These are phyloP conservation scores for Drosophila falleni DNA, from an alignment of 2,888 invertebrate species.

Conservation along the genomic window DNA sequence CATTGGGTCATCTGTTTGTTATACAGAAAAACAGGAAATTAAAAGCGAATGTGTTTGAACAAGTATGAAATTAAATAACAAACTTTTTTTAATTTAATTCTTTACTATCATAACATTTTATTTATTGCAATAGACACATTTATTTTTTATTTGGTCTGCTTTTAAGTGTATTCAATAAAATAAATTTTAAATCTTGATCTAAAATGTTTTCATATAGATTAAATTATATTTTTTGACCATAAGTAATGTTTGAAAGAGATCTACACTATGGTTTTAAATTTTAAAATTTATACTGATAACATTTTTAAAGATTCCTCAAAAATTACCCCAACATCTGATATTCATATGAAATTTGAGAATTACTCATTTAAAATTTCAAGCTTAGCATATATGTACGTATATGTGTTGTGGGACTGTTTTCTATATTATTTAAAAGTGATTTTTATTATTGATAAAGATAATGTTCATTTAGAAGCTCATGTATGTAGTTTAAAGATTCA, in stretches of 20 bases:
- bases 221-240: neutral
- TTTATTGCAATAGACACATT: neutral
- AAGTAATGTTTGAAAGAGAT: neutral
- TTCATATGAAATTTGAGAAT: conserved; percentile 3
- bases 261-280: neutral
- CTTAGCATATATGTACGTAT: neutral
- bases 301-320: neutral
- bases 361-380: conserved; percentile 5
- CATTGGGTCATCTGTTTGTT: conserved; percentile 29
- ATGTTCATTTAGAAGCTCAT: neutral
- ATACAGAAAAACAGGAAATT: conserved; percentile 29
- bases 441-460: neutral
- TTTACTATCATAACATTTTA: neutral
- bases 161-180: neutral
- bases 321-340: neutral
- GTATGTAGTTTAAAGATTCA: neutral
- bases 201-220: neutral
- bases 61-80: neutral
- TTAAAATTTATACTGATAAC: too few relatives aligned
- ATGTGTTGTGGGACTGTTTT: neutral
- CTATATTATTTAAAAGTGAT: neutral
- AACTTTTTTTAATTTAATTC: neutral
- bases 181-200: neutral
- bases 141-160: too few relatives aligned
- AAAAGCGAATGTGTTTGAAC: neutral